Evolutionary conservation across 2,113 vertebrate genomes (phyloP), one percentile per base, ranked within the genome.

Genomic region (Nymphicus hollandicus): DNA sequence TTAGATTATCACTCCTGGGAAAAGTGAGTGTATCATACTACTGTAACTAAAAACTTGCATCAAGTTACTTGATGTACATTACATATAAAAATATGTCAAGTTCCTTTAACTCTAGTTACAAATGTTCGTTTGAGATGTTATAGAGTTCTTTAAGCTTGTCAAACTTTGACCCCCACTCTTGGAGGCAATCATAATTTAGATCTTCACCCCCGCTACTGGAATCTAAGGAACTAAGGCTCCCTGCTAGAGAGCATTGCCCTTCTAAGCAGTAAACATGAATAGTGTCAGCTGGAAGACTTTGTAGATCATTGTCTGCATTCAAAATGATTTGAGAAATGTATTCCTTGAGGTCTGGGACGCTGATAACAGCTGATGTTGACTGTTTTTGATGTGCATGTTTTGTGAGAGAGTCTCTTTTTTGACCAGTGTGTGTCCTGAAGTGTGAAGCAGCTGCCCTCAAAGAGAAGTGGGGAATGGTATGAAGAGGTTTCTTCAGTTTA

Each of bases 161-260:
- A 89, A 99, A 99, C 95, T 98, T 98, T 9, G 98, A 91, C 22
- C 98, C 98, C 98, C 98, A 98, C 28, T 97, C 97, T 12, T 91
- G 96, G 78, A 99, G 97, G 74, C 93, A 93, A 79, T 98, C 97
- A 3, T 97, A 96, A 39, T 94, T 97, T 41, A 98, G 95, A 79
- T 97, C 98, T 61, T 98, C 98, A 5, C 98, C 97, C 10, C 31
- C 94, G 13, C 96, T 81, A 37, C 83, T 58, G 1, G 98, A 98
- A 56, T 97, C 98, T 77, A 99, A 95, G 1, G 98, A 99, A 97
- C 98, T 99, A 64, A 99, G 98, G 92, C 99, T 99, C 69, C 98
- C 98, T 12, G 96, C 97, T 7, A 93, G 71, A 17, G 98, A 98
- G 73, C 97, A 97, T 2, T 96, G 89, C 18, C 98, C 98, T 81